Evolutionary conservation across 2,888 invertebrate genomes (phyloP).

Genomic region (Drosophila pegasa): DNA sequence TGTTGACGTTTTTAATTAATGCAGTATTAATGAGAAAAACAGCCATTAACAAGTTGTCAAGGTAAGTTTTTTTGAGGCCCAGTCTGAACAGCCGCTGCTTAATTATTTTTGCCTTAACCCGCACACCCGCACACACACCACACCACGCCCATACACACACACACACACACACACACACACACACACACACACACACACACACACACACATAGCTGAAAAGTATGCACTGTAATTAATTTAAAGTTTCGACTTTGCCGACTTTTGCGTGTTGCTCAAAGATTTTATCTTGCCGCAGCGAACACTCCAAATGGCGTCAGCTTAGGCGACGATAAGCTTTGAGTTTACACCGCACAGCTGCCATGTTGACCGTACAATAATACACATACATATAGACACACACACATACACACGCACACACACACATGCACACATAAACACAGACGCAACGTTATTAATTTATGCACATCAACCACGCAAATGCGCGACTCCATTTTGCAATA

Average conservation of each 20-base stretch:
- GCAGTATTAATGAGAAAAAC: constrained; percentile 85
- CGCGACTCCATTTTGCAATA: constrained; percentile 49
- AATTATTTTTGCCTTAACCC: constrained; percentile 65
- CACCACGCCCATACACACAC: constrained; percentile 23
- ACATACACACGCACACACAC: not conserved
- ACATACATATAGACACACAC: constrained; percentile 8
- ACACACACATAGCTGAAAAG: constrained; percentile 22
- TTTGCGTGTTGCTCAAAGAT: constrained; percentile 55
- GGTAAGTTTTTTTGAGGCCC: constrained; percentile 79
- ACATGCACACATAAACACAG: constrained; percentile 6
- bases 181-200: constrained; percentile 23
- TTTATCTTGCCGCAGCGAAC: constrained; percentile 58
- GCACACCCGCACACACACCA: constrained; percentile 16
- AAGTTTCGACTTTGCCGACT: constrained; percentile 57
- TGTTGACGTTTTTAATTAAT: constrained; percentile 76
- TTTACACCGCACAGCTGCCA: constrained; percentile 26
- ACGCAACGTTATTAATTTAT: constrained; percentile 69
- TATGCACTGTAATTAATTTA: constrained; percentile 68
- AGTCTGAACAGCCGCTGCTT: constrained; percentile 46
- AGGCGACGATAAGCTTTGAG: constrained; percentile 66
- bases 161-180: constrained; percentile 13
- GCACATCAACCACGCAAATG: constrained; percentile 72
- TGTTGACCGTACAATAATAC: constrained; percentile 36
- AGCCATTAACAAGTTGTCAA: constrained; percentile 85
- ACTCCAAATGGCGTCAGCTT: constrained; percentile 66